Percentiles rank a stretch among this genome's conserved stretches.
Conservation (phyloP, 2,797 vertebrate genomes). For the Apogon talboti region DNA sequence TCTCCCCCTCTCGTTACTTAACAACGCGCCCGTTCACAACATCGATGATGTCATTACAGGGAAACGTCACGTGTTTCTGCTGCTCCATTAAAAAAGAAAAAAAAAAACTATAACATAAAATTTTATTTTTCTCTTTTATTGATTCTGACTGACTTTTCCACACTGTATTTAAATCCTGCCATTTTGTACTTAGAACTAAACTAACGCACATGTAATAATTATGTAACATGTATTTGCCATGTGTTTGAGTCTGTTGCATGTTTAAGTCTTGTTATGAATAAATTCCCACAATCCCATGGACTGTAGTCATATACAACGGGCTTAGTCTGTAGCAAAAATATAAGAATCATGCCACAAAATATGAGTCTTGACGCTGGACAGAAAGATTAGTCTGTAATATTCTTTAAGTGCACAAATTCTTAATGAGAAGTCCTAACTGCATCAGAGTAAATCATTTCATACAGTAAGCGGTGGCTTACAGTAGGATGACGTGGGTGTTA, state of each 20-base stretch:
- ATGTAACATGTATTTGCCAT: no score
- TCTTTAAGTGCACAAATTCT: not conserved
- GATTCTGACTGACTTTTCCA: not conserved
- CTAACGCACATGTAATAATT: not conserved
- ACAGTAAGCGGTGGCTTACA: slow-evolving; percentile 44
- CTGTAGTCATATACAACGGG: not conserved
- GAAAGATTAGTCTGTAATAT: not conserved
- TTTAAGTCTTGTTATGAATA: not conserved
- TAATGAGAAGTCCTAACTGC: not conserved
- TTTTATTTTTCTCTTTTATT: not conserved
- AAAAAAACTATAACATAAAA: not conserved
- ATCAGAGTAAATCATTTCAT: slow-evolving; percentile 42
- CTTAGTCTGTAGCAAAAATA: not conserved
- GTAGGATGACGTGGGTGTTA: slow-evolving; percentile 57
- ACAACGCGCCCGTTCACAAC: slow-evolving; percentile 72
- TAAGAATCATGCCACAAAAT: not conserved
- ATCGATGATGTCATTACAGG: slow-evolving; percentile 76
- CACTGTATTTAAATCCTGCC: not conserved
- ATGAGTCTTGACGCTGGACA: not conserved
- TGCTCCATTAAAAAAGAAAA: not conserved
- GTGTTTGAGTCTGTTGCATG: no score
- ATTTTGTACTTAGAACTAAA: not conserved
- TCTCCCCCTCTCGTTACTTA: slow-evolving; percentile 76
- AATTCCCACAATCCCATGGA: not conserved
- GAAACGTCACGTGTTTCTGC: slow-evolving; percentile 38